Evolutionary conservation across 2,797 vertebrate species (phyloP).

Genomic region (Nyctalus aviator): DNA sequence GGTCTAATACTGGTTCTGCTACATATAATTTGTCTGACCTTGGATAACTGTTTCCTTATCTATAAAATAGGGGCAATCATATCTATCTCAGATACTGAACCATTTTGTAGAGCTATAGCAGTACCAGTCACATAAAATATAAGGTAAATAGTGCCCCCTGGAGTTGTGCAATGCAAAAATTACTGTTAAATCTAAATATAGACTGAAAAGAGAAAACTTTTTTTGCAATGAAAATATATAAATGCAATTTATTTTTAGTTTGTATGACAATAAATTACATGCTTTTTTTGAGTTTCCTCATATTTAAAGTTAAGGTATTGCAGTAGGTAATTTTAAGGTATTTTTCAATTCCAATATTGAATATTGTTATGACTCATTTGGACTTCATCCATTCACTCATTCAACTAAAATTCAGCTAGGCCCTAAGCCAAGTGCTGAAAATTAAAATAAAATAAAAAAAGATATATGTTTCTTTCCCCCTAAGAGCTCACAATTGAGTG

Average conservation of each 20-base stretch:
- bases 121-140: not conserved
- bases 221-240: not conserved
- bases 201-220: not conserved
- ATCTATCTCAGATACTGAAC: not conserved
- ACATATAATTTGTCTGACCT: constrained; percentile 17
- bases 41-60: not conserved
- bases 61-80: not conserved
- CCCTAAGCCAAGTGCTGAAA: not conserved
- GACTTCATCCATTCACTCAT: constrained; percentile 27
- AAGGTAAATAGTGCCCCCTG: not conserved
- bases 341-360: constrained; percentile 45
- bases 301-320: not conserved
- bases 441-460: not conserved
- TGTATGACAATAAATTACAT: not conserved
- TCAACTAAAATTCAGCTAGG: constrained; percentile 41
- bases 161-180: not conserved
- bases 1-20: not conserved
- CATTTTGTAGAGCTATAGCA: not conserved
- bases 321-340: not conserved
- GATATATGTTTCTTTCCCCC: not conserved
- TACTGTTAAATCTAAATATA: constrained; percentile 23
- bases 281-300: constrained; percentile 22
- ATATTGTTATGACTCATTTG: not conserved
- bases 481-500: not conserved
- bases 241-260: constrained; percentile 14